Percentiles rank a stretch among this genome's conserved stretches.
Evolutionary conservation across 2,113 vertebrate species (phyloP).

Genomic region (Nothobranchius kuhntae): DNA sequence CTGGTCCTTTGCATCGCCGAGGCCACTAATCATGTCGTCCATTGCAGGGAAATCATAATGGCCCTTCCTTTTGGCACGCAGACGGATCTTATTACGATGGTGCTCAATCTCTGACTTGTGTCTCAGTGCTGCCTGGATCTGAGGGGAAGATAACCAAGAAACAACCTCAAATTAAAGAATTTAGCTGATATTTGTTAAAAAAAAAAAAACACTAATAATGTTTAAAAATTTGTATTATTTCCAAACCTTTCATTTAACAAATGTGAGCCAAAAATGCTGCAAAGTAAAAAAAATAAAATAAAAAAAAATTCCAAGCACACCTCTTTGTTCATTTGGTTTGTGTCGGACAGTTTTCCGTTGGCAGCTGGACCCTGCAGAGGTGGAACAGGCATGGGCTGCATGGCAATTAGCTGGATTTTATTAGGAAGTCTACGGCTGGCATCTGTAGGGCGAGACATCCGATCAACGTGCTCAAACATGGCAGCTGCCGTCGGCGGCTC

Average conservation of each 20-base stretch:
- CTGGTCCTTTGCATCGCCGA: slow-evolving; percentile 86
- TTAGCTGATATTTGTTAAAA: neutral
- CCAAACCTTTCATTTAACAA: neutral
- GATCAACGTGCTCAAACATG: slow-evolving; percentile 95
- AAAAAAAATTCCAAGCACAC: slow-evolving; percentile 56
- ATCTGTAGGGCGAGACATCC: slow-evolving; percentile 87
- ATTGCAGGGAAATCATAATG: slow-evolving; percentile 97
- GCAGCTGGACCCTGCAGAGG: slow-evolving; percentile 78
- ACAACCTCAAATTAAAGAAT: too few relatives aligned
- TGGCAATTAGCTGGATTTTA: slow-evolving; percentile 96
- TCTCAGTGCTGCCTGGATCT: slow-evolving; percentile 93
- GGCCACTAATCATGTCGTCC: slow-evolving; percentile 82
- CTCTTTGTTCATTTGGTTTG: slow-evolving; percentile 93
- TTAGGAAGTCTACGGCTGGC: slow-evolving; percentile 86
- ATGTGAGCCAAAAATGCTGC: neutral
- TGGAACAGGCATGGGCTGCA: slow-evolving; percentile 92
- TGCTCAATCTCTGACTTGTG: slow-evolving; percentile 99
- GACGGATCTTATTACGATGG: slow-evolving; percentile 97
- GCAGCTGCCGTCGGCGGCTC: slow-evolving; percentile 91
- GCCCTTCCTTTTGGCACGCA: slow-evolving; percentile 94
- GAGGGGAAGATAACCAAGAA: neutral
- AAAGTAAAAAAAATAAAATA: neutral
- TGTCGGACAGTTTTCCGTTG: slow-evolving; percentile 82
- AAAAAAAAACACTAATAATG: neutral
- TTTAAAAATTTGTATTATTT: neutral